Evolutionary conservation across 2,113 vertebrate genomes (phyloP), one percentile per base, ranked within the genome.

Genomic region (Syngnathoides biaculeatus): DNA sequence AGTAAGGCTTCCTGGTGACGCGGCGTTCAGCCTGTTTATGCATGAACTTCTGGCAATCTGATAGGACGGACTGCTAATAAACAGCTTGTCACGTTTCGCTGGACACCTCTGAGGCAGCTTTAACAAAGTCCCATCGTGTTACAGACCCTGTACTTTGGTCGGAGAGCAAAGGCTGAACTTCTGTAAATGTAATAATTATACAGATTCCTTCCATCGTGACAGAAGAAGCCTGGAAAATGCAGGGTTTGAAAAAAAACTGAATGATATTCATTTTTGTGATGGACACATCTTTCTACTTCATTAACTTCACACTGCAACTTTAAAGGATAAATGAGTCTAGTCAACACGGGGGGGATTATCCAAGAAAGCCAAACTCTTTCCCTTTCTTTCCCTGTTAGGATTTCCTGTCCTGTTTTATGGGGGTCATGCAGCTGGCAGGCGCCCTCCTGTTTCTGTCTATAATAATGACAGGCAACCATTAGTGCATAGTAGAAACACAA

Each of bases 381-480:
- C 82, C 80, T 87, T 84, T 87, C 80, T 78, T 83, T 88, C 77
- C 72, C 81, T 79, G 78, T 79, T 75, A 88, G 85, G 88, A 88
- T 89, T 90, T 90, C 89, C 89, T 89, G 87, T 77, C 84, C 74
- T 77, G 80, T 89, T 90, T 90, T 89, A 90, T 89, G 88, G 87
- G 86, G 89, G 88, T 90, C 89, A 87, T 84, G 79, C 89, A 90
- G 89, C 89, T 90, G 89, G 88, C 87, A 89, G 87, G 82, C 87
- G 88, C 87, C 89, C 89, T 90, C 87, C 87, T 89, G 86, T 86
- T 90, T 88, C 88, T 87, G 88, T 87, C 88, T 78, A 53, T 88
- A 89, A 88, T 69, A 85, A 85, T 89, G 89, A 90, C 89, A 87
- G 85, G 80, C 83, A 13, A 86, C 88, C 78, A 88, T 90, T 88